A percentile compares a stretch with the other conserved stretches of the same genome.
Evolutionary conservation across 2,113 vertebrate species (phyloP).

Genomic region (Rhagologus leucostigma): DNA sequence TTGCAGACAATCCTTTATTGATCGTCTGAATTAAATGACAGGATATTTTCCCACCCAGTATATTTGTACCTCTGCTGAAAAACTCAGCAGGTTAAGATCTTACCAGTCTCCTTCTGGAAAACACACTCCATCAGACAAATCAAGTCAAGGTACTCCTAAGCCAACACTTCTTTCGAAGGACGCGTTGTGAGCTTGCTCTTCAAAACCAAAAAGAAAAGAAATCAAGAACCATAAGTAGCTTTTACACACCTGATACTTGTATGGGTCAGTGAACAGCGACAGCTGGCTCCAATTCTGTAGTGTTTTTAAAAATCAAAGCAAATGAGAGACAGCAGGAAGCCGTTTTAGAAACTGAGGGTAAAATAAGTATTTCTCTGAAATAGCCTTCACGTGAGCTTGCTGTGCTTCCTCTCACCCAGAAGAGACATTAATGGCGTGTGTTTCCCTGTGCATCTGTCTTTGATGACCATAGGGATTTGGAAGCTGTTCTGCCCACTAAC

Average conservation of each 20-base stretch:
- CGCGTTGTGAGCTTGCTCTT: rapidly evolving
- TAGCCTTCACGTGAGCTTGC: neutral
- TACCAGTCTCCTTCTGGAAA: neutral
- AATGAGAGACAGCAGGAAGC: neutral
- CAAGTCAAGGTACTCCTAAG: rapidly evolving
- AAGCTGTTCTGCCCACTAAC: neutral
- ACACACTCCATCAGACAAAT: neutral
- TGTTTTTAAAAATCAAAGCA: neutral
- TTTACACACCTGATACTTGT: neutral
- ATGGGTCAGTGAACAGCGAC: neutral
- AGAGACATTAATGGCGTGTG: neutral
- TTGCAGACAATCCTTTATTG: neutral
- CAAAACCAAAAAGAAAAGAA: too few relatives aligned
- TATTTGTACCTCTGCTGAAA: neutral
- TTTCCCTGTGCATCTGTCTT: neutral
- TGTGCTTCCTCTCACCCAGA: neutral
- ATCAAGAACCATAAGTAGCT: neutral
- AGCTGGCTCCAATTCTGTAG: neutral
- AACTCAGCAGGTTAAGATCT: neutral
- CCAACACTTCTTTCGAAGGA: rapidly evolving
- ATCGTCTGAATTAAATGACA: neutral
- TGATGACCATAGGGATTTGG: neutral
- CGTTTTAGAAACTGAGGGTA: neutral
- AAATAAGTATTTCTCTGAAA: neutral
- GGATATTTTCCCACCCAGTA: neutral